These are phyloP conservation scores for Malurus alboscapulatus DNA, from an alignment of 2,113 vertebrate species.

Conservation along the genomic window DNA sequence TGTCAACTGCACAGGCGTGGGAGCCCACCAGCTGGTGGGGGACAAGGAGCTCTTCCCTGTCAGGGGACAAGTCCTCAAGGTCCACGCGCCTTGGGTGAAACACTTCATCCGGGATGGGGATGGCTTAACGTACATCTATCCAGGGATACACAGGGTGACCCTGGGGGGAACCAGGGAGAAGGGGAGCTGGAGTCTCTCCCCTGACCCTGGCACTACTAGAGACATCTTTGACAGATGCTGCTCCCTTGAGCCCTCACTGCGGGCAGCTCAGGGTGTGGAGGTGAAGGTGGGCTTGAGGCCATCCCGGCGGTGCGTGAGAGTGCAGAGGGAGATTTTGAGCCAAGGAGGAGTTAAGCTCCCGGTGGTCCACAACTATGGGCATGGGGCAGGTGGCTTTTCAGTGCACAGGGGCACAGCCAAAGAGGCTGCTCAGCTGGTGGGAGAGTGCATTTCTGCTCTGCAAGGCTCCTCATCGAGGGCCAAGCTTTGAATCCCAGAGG, in stretches of 20 bases:
- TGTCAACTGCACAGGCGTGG: conserved; percentile 89
- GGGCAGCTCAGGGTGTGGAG: conserved; percentile 50
- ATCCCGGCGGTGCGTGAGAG: conserved; percentile 67
- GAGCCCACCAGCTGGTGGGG: conserved; percentile 75
- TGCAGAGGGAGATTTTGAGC: conserved; percentile 79
- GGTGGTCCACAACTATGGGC: conserved; percentile 92
- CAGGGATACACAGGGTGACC: conserved; percentile 76
- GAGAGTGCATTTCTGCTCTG: conserved; percentile 64
- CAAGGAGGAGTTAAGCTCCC: conserved; percentile 57
- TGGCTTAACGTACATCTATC: conserved; percentile 86
- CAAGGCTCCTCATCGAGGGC: background rate
- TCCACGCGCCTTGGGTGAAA: conserved; percentile 89
- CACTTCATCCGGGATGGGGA: conserved; percentile 85
- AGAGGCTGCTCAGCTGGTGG: conserved; percentile 79
- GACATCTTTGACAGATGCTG: conserved; percentile 83
- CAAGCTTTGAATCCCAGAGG: conserved; percentile 66
- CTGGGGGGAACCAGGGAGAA: conserved; percentile 86
- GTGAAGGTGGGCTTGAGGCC: conserved; percentile 88
- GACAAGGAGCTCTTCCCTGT: conserved; percentile 77
- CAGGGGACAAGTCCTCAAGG: conserved; percentile 86
- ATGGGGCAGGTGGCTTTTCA: conserved; percentile 82
- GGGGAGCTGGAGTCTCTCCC: conserved; percentile 76
- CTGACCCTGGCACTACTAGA: conserved; percentile 67
- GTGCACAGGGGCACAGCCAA: conserved; percentile 86
- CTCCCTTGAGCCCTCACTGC: conserved; percentile 83